A percentile compares a stretch with the other conserved stretches of the same genome.
phyloP scores from a whole-genome alignment of 2,113 vertebrate genomes.

The Motacilla alba region DNA sequence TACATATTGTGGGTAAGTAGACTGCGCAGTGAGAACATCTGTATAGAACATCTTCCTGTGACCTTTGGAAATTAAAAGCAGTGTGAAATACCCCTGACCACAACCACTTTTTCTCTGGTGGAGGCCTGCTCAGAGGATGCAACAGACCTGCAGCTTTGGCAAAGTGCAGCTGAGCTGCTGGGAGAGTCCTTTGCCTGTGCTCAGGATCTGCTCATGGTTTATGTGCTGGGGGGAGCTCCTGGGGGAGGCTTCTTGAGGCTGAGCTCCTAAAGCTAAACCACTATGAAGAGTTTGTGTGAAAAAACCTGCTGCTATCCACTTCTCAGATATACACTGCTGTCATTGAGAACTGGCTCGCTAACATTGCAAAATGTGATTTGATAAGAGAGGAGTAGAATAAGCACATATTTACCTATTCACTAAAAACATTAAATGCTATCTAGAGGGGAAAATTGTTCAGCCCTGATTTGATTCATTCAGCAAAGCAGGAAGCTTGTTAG shows the following conservation, averaged over 20 bases:
- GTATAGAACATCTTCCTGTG: background rate
- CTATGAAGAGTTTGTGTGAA: background rate
- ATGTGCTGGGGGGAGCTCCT: background rate
- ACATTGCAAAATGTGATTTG: background rate
- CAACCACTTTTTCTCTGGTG: no score
- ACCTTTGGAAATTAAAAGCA: background rate
- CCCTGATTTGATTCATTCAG: background rate
- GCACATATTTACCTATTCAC: background rate
- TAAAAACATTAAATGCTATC: background rate
- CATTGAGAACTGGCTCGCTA: background rate
- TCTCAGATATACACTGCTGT: background rate
- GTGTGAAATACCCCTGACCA: background rate
- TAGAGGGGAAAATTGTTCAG: background rate
- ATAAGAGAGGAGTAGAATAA: background rate
- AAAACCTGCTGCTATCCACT: background rate
- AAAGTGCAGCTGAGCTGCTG: background rate
- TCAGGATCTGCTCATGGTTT: background rate
- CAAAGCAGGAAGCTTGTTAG: background rate
- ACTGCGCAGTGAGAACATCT: background rate
- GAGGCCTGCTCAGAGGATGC: no score
- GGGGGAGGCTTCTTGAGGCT: background rate
- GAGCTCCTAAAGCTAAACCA: background rate
- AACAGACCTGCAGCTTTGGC: background rate
- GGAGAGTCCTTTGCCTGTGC: background rate
- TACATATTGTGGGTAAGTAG: constrained; percentile 89